These are phyloP conservation scores for Beaufortia kweichowensis DNA, from an alignment of 2,113 vertebrate species.

Conservation along the genomic window DNA sequence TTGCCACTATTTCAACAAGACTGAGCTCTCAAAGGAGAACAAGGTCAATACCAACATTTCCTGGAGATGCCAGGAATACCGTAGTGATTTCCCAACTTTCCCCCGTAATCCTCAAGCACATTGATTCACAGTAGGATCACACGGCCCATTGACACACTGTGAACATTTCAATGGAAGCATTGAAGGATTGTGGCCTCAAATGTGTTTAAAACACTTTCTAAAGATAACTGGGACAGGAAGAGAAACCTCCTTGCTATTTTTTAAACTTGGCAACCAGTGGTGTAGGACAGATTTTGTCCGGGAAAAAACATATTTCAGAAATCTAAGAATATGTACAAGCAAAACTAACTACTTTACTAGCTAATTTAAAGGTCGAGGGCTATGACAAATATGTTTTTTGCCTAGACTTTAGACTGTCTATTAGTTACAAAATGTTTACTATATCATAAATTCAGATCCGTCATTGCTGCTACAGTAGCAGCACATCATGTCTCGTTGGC, in stretches of 20 bases:
- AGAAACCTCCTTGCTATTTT: background rate
- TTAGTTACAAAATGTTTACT: too few relatives aligned
- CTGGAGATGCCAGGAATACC: too few relatives aligned
- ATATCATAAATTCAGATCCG: background rate
- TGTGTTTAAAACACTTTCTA: constrained; percentile 27
- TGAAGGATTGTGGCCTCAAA: background rate
- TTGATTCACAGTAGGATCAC: constrained; percentile 5
- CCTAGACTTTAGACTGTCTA: too few relatives aligned
- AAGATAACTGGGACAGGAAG: constrained; percentile 14
- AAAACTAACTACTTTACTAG: too few relatives aligned
- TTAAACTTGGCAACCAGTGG: background rate
- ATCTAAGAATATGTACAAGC: background rate
- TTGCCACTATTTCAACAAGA: background rate
- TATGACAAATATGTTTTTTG: background rate
- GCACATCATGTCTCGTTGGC: constrained; percentile 2
- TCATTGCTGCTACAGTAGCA: background rate
- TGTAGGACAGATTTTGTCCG: background rate
- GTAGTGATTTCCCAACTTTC: too few relatives aligned
- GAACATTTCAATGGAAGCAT: constrained; percentile 3
- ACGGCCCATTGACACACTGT: constrained; percentile 7
- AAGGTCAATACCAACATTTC: constrained; percentile 5
- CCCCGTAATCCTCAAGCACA: too few relatives aligned
- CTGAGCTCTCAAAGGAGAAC: background rate
- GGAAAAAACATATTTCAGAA: background rate
- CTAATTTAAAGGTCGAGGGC: too few relatives aligned